Conservation (phyloP, 2,113 vertebrate species). For the Macheiramphus alcinus region DNA sequence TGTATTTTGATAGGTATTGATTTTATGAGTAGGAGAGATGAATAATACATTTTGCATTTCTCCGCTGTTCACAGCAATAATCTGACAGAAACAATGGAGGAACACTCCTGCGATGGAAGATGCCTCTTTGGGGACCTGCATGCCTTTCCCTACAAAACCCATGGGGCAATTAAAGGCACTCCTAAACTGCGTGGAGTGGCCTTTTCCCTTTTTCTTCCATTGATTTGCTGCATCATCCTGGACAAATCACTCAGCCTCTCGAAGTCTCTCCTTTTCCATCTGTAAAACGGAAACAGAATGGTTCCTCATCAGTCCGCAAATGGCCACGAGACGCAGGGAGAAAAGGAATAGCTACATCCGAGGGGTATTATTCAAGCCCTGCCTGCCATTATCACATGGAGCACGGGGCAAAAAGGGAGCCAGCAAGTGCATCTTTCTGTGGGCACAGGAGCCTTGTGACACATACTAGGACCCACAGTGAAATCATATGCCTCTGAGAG, state of each 20-base stretch:
- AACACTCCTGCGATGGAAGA: background rate
- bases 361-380: background rate
- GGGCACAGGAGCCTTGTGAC: background rate
- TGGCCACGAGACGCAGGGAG: background rate
- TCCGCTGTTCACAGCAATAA: constrained; percentile 15
- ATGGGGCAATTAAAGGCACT: background rate
- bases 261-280: background rate
- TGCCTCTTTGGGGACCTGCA: background rate
- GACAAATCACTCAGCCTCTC: background rate
- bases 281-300: background rate
- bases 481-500: background rate
- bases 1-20: constrained; percentile 61
- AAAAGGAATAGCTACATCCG: background rate
- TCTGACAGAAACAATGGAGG: constrained; percentile 20
- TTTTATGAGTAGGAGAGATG: constrained; percentile 52
- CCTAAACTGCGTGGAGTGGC: background rate
- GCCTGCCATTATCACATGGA: background rate
- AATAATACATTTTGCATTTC: constrained; percentile 60
- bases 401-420: background rate
- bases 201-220: background rate
- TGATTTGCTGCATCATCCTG: constrained; percentile 3
- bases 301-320: background rate
- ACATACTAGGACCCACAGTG: fast-evolving
- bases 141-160: background rate
- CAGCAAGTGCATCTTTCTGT: background rate